Percentiles rank a stretch among this genome's conserved stretches.
phyloP scores from a whole-genome alignment of 2,888 invertebrate genomes.

The Xanthia togata region DNA sequence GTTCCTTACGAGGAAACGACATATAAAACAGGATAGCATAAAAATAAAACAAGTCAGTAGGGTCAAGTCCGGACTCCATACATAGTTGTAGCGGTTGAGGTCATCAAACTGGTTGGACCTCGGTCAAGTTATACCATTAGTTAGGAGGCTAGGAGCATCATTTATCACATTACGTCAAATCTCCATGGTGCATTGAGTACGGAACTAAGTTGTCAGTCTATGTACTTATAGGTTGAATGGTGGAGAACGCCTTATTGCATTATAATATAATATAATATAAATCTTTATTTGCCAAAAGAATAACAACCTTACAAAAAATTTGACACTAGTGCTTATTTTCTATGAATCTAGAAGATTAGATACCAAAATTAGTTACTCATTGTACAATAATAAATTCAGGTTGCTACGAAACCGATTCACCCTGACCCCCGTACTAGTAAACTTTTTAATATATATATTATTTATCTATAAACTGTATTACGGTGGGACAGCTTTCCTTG shows the following conservation, averaged over 20 bases:
- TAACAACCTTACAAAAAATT: too few relatives aligned
- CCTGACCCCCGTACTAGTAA: too few relatives aligned
- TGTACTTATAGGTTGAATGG: neutral
- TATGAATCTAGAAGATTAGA: too few relatives aligned
- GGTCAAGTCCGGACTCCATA: neutral
- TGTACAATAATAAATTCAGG: too few relatives aligned
- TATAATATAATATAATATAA: too few relatives aligned
- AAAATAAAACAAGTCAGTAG: slow-evolving; percentile 40
- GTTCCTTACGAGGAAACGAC: slow-evolving; percentile 1
- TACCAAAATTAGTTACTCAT: too few relatives aligned
- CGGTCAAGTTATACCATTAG: neutral
- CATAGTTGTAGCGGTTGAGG: slow-evolving; percentile 26
- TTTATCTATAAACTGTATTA: too few relatives aligned
- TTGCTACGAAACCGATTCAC: too few relatives aligned
- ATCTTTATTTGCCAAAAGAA: too few relatives aligned
- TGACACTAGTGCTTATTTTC: too few relatives aligned
- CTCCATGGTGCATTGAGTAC: slow-evolving; percentile 9
- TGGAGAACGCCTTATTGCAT: neutral
- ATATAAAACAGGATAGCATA: slow-evolving; percentile 37
- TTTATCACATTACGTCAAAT: slow-evolving; percentile 35
- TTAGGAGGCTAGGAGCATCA: neutral
- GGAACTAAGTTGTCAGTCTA: neutral
- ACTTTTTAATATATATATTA: too few relatives aligned
- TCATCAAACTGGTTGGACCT: slow-evolving; percentile 45
- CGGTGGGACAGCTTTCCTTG: too few relatives aligned